phyloP scores from a whole-genome alignment of 2,797 vertebrate species.

The Chaetophractus vellerosus region DNA sequence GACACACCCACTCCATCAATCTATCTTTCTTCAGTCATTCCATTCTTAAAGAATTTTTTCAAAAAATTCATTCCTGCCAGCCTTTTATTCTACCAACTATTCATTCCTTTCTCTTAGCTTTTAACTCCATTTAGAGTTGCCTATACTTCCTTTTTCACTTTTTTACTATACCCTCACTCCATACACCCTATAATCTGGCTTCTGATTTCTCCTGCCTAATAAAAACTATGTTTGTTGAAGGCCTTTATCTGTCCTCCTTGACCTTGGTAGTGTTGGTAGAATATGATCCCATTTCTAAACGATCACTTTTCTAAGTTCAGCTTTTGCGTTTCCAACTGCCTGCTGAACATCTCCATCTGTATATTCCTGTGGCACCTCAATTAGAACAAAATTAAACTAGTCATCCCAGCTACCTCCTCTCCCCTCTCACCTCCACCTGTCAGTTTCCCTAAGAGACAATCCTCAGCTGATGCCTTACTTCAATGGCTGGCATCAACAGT shows the following conservation, averaged over 20 bases:
- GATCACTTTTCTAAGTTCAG: background rate
- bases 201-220: conserved; percentile 19
- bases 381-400: background rate
- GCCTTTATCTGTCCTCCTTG: background rate
- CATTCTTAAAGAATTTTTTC: background rate
- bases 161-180: background rate
- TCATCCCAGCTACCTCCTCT: background rate
- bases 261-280: background rate
- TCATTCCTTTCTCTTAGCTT: background rate
- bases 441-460: background rate
- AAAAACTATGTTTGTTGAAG: conserved; percentile 20
- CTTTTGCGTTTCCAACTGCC: background rate
- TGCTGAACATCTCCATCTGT: background rate
- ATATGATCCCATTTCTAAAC: background rate
- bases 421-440: rapidly evolving
- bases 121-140: background rate
- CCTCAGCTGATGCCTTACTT: background rate
- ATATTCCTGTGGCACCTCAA: background rate
- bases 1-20: rapidly evolving
- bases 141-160: background rate
- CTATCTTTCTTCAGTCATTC: background rate
- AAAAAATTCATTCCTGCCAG: background rate
- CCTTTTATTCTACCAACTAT: background rate
- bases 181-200: background rate
- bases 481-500: background rate